Percentiles rank a stretch among this genome's conserved stretches.
These are phyloP conservation scores for Saimiri boliviensis DNA, from an alignment of 2,113 vertebrate genomes.

Conservation along the genomic window DNA sequence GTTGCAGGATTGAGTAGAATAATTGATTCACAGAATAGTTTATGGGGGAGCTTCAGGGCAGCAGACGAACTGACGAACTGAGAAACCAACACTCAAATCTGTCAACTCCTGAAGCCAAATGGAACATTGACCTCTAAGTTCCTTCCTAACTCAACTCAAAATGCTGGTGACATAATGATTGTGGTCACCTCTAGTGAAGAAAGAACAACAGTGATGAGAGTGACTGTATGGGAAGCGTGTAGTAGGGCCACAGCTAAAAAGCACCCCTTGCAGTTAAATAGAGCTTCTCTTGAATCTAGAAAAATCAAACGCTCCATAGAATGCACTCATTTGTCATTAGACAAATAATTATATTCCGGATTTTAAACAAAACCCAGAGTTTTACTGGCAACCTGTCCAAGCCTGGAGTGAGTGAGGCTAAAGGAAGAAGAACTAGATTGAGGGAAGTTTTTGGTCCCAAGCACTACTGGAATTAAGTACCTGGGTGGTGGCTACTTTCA, in stretches of 20 bases:
- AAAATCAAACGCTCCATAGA: neutral
- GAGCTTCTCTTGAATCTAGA: neutral
- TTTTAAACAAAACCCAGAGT: constrained; percentile 24
- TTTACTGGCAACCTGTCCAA: neutral
- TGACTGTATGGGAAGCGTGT: neutral
- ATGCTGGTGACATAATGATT: neutral
- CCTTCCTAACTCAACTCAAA: neutral
- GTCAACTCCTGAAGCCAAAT: neutral
- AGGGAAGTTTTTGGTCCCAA: neutral
- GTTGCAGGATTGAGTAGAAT: neutral
- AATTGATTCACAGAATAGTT: neutral
- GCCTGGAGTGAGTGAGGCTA: neutral
- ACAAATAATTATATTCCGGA: neutral
- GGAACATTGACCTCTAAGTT: neutral
- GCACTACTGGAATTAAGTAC: neutral
- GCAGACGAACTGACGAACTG: neutral
- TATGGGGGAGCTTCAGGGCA: neutral
- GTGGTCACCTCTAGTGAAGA: neutral
- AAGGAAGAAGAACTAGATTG: neutral
- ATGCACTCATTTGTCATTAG: neutral
- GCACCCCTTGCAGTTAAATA: neutral
- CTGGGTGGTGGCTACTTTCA: constrained; percentile 31
- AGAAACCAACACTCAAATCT: neutral
- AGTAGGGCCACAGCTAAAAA: neutral
- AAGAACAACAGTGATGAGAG: neutral